Conservation (phyloP, 2,888 invertebrate genomes). For the Theretra japonica region DNA sequence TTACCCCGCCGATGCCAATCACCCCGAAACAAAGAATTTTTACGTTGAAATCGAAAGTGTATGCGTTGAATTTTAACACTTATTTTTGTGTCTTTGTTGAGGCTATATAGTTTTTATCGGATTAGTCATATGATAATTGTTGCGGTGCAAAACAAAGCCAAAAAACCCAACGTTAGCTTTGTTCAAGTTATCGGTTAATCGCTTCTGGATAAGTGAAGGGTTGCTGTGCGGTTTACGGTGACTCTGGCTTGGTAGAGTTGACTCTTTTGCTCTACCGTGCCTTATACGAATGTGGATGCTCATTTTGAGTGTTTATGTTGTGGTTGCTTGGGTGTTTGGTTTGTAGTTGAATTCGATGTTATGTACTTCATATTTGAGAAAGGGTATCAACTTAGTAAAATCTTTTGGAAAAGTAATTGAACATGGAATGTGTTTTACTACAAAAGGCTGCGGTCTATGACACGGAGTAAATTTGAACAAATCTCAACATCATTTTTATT, state of each 20-base stretch:
- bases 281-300: too few relatives aligned
- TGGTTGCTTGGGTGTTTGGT: too few relatives aligned
- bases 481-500: too few relatives aligned
- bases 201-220: conserved; percentile 15
- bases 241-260: neutral
- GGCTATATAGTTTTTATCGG: conserved; percentile 27
- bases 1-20: conserved; percentile 51
- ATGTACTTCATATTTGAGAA: too few relatives aligned
- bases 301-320: too few relatives aligned
- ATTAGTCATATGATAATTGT: conserved; percentile 31
- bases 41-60: conserved; percentile 66
- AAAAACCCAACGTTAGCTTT: conserved; percentile 27
- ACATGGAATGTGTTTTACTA: too few relatives aligned
- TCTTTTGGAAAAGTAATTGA: too few relatives aligned
- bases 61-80: conserved; percentile 71
- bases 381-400: too few relatives aligned
- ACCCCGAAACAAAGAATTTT: conserved; percentile 70
- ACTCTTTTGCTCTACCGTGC: too few relatives aligned
- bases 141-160: conserved; percentile 27
- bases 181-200: conserved; percentile 3
- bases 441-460: too few relatives aligned
- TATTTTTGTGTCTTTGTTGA: conserved; percentile 40
- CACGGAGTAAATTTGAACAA: too few relatives aligned
- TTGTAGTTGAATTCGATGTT: too few relatives aligned
- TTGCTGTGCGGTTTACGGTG: neutral